phyloP scores from a whole-genome alignment of 2,888 invertebrate genomes.

The Leptogaster cylindrica region DNA sequence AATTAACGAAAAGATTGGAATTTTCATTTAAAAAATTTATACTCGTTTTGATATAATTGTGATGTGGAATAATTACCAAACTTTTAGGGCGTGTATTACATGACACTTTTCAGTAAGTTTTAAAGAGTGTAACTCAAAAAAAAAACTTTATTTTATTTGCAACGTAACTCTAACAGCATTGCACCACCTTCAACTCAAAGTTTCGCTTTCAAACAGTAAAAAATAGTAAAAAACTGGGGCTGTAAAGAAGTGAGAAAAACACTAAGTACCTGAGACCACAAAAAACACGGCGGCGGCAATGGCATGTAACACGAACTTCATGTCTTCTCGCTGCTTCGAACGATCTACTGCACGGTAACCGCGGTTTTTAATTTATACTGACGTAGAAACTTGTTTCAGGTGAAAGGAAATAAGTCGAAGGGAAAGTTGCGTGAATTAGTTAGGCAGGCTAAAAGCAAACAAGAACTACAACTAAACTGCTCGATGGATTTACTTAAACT shows the following conservation, averaged over 20 bases:
- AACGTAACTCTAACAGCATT: too few species aligned
- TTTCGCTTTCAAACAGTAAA: too few species aligned
- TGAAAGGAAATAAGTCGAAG: conserved; percentile 24
- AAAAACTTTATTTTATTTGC: too few species aligned
- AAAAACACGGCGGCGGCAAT: conserved; percentile 57
- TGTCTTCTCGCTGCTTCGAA: conserved; percentile 49
- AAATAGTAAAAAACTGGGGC: background rate
- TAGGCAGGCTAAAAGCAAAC: conserved; percentile 28
- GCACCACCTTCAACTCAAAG: too few species aligned
- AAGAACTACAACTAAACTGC: conserved; percentile 52
- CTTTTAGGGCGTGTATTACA: too few species aligned
- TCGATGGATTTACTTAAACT: conserved; percentile 61
- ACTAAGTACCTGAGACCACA: conserved; percentile 60
- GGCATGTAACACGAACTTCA: conserved; percentile 60
- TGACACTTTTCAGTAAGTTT: too few species aligned
- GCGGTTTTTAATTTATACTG: background rate
- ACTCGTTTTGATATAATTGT: too few species aligned
- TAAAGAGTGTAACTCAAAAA: too few species aligned
- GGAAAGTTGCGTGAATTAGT: conserved; percentile 29
- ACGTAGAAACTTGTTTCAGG: conserved; percentile 21
- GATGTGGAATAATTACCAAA: too few species aligned
- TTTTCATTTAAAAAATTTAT: too few species aligned
- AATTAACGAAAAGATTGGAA: too few species aligned
- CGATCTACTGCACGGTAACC: background rate
- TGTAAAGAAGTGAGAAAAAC: conserved; percentile 39